Evolutionary conservation across 2,888 invertebrate genomes (phyloP).

Genomic region (Hesperia comma): DNA sequence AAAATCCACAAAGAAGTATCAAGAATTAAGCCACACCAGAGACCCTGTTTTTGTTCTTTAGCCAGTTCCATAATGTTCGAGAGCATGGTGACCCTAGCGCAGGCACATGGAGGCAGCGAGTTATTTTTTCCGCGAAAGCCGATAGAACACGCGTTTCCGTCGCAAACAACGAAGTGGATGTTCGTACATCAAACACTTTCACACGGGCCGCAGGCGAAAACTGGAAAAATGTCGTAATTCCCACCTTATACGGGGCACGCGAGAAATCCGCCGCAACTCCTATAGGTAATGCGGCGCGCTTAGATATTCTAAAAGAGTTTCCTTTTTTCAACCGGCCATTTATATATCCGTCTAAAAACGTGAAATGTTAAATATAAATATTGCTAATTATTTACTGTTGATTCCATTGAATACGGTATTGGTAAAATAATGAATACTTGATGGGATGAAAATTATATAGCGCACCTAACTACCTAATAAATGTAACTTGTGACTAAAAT

Average conservation of each 20-base stretch:
- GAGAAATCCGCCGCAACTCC: slow-evolving; percentile 24
- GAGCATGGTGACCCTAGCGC: not conserved
- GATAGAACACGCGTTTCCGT: slow-evolving; percentile 26
- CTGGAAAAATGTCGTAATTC: slow-evolving; percentile 40
- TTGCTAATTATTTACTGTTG: no score
- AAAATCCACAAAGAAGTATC: no score
- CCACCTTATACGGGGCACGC: slow-evolving; percentile 16
- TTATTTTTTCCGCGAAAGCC: slow-evolving; percentile 33
- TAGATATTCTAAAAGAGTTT: slow-evolving; percentile 14
- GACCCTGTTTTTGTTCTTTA: no score
- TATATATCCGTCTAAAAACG: no score
- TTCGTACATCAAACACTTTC: slow-evolving; percentile 43
- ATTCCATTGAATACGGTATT: no score
- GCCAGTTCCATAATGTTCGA: no score
- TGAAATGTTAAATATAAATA: no score
- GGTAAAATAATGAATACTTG: no score
- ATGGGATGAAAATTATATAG: no score
- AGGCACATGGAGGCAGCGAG: slow-evolving; percentile 13
- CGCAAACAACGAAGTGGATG: slow-evolving; percentile 36
- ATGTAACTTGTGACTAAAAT: no score
- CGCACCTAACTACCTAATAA: no score
- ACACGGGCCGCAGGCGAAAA: slow-evolving; percentile 34
- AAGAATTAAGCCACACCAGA: no score
- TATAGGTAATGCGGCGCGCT: slow-evolving; percentile 9
- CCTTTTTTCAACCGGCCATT: not conserved